phyloP scores from a whole-genome alignment of 2,113 vertebrate species.

The Pteruthius melanotis region DNA sequence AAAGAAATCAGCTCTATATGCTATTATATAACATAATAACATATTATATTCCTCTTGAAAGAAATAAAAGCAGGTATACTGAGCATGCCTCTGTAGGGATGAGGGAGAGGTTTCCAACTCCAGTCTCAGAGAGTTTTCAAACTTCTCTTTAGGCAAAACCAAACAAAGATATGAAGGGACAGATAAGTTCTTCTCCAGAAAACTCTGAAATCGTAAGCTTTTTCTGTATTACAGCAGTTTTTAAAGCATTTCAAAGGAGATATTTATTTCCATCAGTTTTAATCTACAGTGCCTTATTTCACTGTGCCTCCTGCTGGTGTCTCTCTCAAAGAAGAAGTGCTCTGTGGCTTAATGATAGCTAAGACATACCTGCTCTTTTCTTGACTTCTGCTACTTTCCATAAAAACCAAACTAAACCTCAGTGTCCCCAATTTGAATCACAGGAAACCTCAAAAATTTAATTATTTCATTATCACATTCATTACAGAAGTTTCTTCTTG shows the following conservation, averaged over 20 bases:
- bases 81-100: fast-evolving
- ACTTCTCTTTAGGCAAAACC: neutral
- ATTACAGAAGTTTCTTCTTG: neutral
- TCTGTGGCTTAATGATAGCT: neutral
- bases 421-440: neutral
- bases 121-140: neutral
- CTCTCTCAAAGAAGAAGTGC: neutral
- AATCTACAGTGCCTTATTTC: neutral
- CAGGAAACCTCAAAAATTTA: neutral
- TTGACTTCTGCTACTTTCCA: neutral
- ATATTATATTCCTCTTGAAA: neutral
- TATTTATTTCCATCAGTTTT: neutral
- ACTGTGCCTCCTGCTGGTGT: neutral
- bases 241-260: neutral
- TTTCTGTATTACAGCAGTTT: neutral
- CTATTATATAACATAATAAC: neutral
- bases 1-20: neutral
- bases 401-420: neutral
- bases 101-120: neutral
- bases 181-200: neutral
- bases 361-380: neutral
- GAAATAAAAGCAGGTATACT: neutral
- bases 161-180: neutral
- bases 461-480: neutral
- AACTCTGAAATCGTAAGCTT: neutral